Base-by-base conservation (phyloP, 1,140 invertebrate species). In the Steinernema feltiae region DNA sequence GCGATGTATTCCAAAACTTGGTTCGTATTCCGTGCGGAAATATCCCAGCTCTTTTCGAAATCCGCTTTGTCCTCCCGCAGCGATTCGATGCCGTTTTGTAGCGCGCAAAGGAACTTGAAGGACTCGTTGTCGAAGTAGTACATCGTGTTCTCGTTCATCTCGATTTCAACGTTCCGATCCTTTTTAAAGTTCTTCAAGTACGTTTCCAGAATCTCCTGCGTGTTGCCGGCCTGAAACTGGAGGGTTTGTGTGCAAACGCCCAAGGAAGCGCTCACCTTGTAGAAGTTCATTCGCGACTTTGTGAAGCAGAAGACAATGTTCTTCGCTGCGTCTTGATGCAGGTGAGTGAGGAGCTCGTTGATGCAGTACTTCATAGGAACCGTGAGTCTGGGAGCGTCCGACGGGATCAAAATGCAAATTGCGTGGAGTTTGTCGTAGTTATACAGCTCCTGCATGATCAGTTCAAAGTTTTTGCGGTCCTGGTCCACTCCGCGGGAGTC, bases 91-190 rank as follows among this genome's bases (percentile, higher is more conserved):
- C 70, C 71, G 21, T 75, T 48, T 12, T 30, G 24, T n/a, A 31
- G 30, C 21, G 78, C 72, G 74, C 77, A 80, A 30, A 73, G 73
- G 69, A 69, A 81, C 35, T 48, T 53, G 29, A 80, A 78, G 27
- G 72, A 29, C 71, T 80, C 79, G 78, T 78, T 78, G 78, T 79
- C 78, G 21, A 79, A 31, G 29, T 30, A 80, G 72, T 77, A 79
- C 74, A 48, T 81, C 31, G 27, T 15, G 1, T 69, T 48, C 32
- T 48, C 29, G 27, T 79, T 48, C 32, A 78, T 12, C 48, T 46
- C 30, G 15, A 15, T 32, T 1, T 48, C 29, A 2, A 80, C 21
- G 0, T 30, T 41, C 35, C 70, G 71, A 1, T 82, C 30, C 21
- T 80, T 21, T 21, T 35, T 32, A 29, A 78, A 32, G 41, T 29